Evolutionary conservation across 2,797 vertebrate genomes (phyloP), one percentile per base, ranked within the genome.

Genomic region (Amphiprion clarkii): DNA sequence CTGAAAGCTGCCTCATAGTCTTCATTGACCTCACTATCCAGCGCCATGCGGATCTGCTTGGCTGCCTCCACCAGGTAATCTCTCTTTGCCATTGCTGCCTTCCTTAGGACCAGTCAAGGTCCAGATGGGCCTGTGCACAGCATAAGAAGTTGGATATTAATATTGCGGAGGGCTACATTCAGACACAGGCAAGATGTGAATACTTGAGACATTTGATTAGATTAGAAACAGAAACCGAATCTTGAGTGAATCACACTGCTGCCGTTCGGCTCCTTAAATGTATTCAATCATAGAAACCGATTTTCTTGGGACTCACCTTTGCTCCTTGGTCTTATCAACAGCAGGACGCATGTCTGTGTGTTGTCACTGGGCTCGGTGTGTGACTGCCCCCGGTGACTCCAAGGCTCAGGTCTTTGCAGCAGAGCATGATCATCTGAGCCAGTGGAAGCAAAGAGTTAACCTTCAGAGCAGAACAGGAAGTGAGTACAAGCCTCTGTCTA

Each of bases 1-100:
- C 96, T 98, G 93, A 99, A 99, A 40, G 98, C 97, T 0, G 98
- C 98, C 85, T 99, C 96, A 0, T 99, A 99, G 93, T 99, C 98
- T 86, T 99, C 98, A 5, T 96, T 98, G 74, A 98, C 97, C 51
- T 99, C 98, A 0, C 97, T 93, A 93, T 99, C 98, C 93, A 99
- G 92, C 0, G 98, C 98, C 96, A 98, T 96, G 60, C 93, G 97
- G 84, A 99, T 97, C 94, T 99, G 97, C 59, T 97, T 97, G 86
- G 98, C 98, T 0, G 98, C 98, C 60, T 99, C 98, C 88, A 99
- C 94, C 91, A 99, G 93, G 91, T 99, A 99, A 82, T 99, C 97
- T 14, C 94, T 94, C 85, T 97, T 97, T 40, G 95, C 95, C 96
- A 96, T 96, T 14, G 79, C 86, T 86, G 76, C 76, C 88, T 87